Percentiles rank a stretch among this genome's conserved stretches.
Conservation (phyloP, 2,888 invertebrate genomes). For the Camptogramma bilineatum region DNA sequence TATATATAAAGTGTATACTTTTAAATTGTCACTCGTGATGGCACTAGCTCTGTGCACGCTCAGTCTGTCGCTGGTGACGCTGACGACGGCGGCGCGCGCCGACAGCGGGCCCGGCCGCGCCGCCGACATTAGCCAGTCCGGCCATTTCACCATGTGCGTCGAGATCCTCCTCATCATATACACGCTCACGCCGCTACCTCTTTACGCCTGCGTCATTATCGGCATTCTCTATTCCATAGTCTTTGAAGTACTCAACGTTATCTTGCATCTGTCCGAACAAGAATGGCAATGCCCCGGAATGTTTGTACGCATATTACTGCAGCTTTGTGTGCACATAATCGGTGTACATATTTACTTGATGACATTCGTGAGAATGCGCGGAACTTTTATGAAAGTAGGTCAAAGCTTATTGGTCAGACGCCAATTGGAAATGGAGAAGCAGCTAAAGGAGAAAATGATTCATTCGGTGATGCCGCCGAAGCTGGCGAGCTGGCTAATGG, state of each 20-base stretch:
- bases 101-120: conserved; percentile 78
- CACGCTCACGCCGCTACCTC: conserved; percentile 95
- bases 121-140: conserved; percentile 90
- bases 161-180: conserved; percentile 96
- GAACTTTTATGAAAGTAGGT: conserved; percentile 98
- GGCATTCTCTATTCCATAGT: conserved; percentile 93
- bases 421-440: conserved; percentile 96
- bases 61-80: conserved; percentile 88
- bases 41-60: conserved; percentile 89
- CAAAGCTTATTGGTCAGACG: conserved; percentile 95
- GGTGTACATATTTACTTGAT: conserved; percentile 97
- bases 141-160: conserved; percentile 93
- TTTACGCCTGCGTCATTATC: conserved; percentile 93
- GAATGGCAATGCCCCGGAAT: conserved; percentile 86
- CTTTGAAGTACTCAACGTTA: conserved; percentile 91
- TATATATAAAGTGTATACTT: conserved; percentile 88
- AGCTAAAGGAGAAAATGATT: conserved; percentile 98
- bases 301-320: conserved; percentile 91
- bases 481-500: conserved; percentile 94
- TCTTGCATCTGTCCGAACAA: conserved; percentile 77
- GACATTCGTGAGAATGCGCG: conserved; percentile 96
- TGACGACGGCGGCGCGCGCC: conserved; percentile 76
- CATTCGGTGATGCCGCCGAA: conserved; percentile 98
- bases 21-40: conserved; percentile 89
- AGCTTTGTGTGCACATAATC: conserved; percentile 95